Evolutionary conservation across 1,140 invertebrate genomes (phyloP).

Genomic region (Drosophila bocqueti): DNA sequence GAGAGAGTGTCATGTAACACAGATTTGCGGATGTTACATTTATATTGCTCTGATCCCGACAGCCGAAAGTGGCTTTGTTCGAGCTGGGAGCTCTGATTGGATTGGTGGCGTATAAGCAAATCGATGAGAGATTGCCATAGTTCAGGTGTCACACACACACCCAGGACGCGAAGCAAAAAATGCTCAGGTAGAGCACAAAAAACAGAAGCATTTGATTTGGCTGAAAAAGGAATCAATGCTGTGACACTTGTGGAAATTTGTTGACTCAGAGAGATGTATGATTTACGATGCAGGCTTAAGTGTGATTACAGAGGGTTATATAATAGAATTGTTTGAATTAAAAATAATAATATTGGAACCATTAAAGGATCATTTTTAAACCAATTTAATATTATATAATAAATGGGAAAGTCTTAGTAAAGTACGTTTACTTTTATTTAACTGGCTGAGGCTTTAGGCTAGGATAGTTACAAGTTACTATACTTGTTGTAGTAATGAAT

Average conservation of each 20-base stretch:
- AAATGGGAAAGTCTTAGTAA: not conserved
- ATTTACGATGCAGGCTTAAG: slow-evolving; percentile 8
- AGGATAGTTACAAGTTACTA: not conserved
- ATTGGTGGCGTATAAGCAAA: slow-evolving; percentile 37
- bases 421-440: no score
- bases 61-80: slow-evolving; percentile 47
- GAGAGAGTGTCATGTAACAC: slow-evolving; percentile 49
- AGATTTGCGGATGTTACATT: slow-evolving; percentile 54
- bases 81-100: slow-evolving; percentile 30
- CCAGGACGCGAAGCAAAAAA: not conserved
- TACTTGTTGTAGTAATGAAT: not conserved
- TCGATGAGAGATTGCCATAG: slow-evolving; percentile 12
- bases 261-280: slow-evolving; percentile 4
- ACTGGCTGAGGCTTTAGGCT: not conserved
- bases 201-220: slow-evolving; percentile 2
- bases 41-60: slow-evolving; percentile 51
- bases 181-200: not conserved
- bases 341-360: not conserved
- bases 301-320: not conserved
- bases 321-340: not conserved
- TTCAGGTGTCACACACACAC: slow-evolving; percentile 29
- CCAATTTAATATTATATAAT: not conserved
- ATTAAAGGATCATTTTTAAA: not conserved
- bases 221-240: not conserved
- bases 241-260: slow-evolving; percentile 5